phyloP scores from a whole-genome alignment of 64 coral and sea anemone genomes.

The Cladopsammia gracilis region DNA sequence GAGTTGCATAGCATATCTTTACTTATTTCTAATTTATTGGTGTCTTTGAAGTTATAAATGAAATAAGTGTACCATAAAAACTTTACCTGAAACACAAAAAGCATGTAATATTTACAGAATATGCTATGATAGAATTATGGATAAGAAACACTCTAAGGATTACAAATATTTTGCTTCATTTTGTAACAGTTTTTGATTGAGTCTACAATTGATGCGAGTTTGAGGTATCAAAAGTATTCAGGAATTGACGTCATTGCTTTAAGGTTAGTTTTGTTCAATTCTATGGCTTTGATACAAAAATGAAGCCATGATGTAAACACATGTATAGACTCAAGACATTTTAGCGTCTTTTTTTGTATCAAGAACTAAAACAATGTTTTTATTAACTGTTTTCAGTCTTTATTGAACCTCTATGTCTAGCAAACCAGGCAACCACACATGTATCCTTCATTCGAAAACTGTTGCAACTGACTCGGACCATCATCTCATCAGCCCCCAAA shows the following conservation, averaged over 20 bases:
- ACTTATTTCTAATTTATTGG: conserved; percentile 26
- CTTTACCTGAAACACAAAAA: conserved; percentile 30
- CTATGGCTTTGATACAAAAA: conserved; percentile 45
- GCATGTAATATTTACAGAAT: conserved; percentile 50
- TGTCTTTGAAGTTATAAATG: conserved; percentile 51
- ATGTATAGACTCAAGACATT: neutral
- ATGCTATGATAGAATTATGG: conserved; percentile 39
- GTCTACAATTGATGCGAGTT: conserved; percentile 42
- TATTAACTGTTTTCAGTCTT: conserved; percentile 30
- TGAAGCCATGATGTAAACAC: conserved; percentile 44
- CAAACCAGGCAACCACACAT: conserved; percentile 46
- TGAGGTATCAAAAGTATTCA: conserved; percentile 42
- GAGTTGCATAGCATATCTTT: conserved; percentile 9
- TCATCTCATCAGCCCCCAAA: conserved; percentile 57
- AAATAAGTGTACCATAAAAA: conserved; percentile 41
- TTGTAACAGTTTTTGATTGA: conserved; percentile 46
- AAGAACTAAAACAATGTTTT: conserved; percentile 34
- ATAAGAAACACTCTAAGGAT: conserved; percentile 36
- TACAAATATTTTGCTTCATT: conserved; percentile 48
- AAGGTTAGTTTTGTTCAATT: conserved; percentile 42
- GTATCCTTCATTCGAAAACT: conserved; percentile 56
- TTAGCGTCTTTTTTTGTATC: conserved; percentile 41
- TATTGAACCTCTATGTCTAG: conserved; percentile 38
- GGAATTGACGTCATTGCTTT: conserved; percentile 26
- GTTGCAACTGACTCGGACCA: conserved; percentile 38